Base-by-base conservation (phyloP, 2,113 vertebrate genomes). In the Pogona vitticeps region DNA sequence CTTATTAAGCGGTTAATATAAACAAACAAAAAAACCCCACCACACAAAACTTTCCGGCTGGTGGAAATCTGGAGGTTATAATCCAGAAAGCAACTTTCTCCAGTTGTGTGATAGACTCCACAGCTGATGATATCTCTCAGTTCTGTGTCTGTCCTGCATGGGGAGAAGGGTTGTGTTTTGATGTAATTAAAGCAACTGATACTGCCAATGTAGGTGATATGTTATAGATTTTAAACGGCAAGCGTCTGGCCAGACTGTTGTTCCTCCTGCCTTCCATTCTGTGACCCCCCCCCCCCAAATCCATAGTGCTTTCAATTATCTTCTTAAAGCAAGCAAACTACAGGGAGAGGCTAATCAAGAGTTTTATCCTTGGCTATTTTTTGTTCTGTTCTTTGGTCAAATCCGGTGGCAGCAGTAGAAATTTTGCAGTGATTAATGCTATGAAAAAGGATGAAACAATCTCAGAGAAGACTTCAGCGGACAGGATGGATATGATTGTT, bases 301-400 rank as follows among this genome's bases (percentile, higher is more conserved):
- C 91, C 87, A 90, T 93, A 93, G 92, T 93, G 90, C 87, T 93
- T 95, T 94, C 93, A 94, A 94, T 95, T 95, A 92, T 91, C 91
- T 95, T 92, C 86, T 90, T 91, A 59, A 91, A 93, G 76, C 90
- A 82, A 86, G 88, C 84, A 92, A 95, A 92, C n/a, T n/a, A 88
- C 85, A 90, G 78, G 67, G 89, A 93, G 79, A 92, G 83, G 92
- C 92, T 94, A 92, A 94, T 91, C 92, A 93, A 93, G 88, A 90
- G 90, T 93, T 91, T 90, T 92, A 83, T 94, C 92, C 70, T 90
- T 86, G n/a, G 89, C 3, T 79, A 9, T 28, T 28, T 33, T 59
- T 59, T 10, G 0, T 28, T 21, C 2, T 6, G 2, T 84, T 87
- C 89, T 84, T 92, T 83, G 73, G 76, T 82, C 67, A 89, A 89